Conservation (phyloP, 2,797 vertebrate species). For the Pangasius krempfi region DNA sequence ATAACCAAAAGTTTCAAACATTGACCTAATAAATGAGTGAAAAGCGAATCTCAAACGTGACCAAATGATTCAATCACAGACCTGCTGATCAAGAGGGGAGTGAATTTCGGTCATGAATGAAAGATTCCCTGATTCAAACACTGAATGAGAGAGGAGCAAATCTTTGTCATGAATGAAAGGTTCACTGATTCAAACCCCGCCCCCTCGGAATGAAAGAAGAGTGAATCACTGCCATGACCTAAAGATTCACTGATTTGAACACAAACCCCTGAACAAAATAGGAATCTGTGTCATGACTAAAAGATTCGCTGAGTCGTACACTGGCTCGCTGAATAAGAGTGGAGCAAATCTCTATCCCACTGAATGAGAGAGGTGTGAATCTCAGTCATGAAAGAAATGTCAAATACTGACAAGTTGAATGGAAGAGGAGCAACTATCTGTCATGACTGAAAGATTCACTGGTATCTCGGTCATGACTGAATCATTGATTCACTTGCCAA, state of each 20-base stretch:
- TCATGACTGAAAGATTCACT: neutral
- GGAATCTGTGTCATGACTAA: neutral
- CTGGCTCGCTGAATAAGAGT: neutral
- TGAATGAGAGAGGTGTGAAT: neutral
- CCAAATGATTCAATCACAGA: neutral
- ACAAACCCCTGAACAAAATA: neutral
- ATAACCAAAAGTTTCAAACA: neutral
- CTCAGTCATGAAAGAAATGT: neutral
- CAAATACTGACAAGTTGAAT: neutral
- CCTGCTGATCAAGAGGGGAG: neutral
- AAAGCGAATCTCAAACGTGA: neutral
- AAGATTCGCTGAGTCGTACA: neutral
- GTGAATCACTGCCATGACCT: neutral
- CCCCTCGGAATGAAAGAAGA: neutral
- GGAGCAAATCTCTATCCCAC: too few relatives aligned
- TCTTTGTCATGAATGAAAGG: neutral
- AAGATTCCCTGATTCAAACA: neutral
- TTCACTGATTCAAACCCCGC: neutral
- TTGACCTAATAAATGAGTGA: neutral
- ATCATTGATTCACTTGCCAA: neutral
- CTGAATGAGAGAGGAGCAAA: neutral
- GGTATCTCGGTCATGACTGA: neutral
- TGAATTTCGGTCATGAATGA: neutral
- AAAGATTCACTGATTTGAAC: neutral
- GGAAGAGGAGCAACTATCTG: neutral